Percentiles rank a stretch among this genome's conserved stretches.
Conservation (phyloP, 2,797 vertebrate species). For the Melanotaenia nigrans region DNA sequence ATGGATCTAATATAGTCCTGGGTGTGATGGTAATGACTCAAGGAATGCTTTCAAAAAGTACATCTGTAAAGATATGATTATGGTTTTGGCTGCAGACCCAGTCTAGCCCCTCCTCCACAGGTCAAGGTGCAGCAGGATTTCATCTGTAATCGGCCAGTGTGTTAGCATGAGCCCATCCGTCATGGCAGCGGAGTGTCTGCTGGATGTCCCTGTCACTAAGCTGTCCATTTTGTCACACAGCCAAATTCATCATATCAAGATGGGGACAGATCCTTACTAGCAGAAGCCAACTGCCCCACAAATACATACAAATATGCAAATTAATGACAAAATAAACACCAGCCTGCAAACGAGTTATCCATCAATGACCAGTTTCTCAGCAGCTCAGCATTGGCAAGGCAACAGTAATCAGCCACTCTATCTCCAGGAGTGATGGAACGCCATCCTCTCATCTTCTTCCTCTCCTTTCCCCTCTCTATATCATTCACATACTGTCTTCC, state of each 20-base stretch:
- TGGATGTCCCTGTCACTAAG: slow-evolving; percentile 74
- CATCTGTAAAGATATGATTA: slow-evolving; percentile 53
- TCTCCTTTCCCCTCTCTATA: slow-evolving; percentile 39
- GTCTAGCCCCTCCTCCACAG: slow-evolving; percentile 55
- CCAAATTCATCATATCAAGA: slow-evolving; percentile 73
- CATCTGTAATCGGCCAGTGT: slow-evolving; percentile 65
- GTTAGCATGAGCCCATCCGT: slow-evolving; percentile 72
- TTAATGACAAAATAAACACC: slow-evolving; percentile 77
- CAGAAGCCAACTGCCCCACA: slow-evolving; percentile 55
- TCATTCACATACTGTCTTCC: slow-evolving; percentile 43
- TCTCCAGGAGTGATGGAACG: slow-evolving; percentile 67
- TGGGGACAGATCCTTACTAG: slow-evolving; percentile 57
- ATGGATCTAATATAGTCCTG: neutral
- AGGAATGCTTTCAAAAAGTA: slow-evolving; percentile 7
- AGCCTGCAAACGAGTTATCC: slow-evolving; percentile 75
- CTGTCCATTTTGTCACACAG: slow-evolving; percentile 74
- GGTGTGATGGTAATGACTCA: neutral
- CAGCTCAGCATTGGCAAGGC: slow-evolving; percentile 68
- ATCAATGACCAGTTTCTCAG: slow-evolving; percentile 75
- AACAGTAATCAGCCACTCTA: slow-evolving; percentile 72
- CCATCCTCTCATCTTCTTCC: slow-evolving; percentile 56
- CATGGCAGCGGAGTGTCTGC: slow-evolving; percentile 66
- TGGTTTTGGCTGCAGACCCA: slow-evolving; percentile 35
- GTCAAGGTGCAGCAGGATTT: slow-evolving; percentile 75
- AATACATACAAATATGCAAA: slow-evolving; percentile 81